phyloP scores from a whole-genome alignment of 2,797 vertebrate species.

The Pogonophryne albipinna region DNA sequence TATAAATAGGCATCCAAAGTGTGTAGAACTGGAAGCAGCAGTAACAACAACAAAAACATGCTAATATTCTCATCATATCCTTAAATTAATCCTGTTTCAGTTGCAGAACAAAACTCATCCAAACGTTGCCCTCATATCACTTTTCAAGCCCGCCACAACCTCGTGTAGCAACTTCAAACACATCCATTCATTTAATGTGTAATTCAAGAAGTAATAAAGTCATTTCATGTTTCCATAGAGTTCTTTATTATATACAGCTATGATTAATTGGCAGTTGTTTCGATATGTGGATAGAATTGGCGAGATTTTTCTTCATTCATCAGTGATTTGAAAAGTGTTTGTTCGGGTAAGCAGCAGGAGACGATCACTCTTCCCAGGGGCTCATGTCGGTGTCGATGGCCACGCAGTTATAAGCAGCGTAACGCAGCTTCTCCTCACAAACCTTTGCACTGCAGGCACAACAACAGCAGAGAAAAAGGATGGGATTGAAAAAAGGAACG shows the following conservation, averaged over 20 bases:
- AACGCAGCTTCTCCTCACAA: conserved; percentile 97
- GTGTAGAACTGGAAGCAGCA: too few relatives aligned
- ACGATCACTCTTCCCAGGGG: conserved; percentile 95
- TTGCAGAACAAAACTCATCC: neutral
- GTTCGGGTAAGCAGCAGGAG: conserved; percentile 67
- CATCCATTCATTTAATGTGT: neutral
- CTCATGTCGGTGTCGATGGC: conserved; percentile 99
- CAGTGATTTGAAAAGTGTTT: conserved; percentile 48
- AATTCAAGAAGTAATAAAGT: neutral
- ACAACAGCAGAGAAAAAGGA: neutral
- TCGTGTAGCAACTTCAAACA: neutral
- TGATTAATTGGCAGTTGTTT: conserved; percentile 66
- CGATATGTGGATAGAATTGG: conserved; percentile 54
- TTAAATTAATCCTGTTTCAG: neutral
- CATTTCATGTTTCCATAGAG: conserved; percentile 47
- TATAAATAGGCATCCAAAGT: too few relatives aligned
- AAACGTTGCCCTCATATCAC: neutral
- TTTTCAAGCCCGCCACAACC: neutral
- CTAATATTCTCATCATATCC: neutral
- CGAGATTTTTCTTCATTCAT: conserved; percentile 40
- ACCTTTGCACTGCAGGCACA: conserved; percentile 89
- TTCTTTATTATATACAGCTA: conserved; percentile 79
- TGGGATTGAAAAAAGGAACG: accelerated
- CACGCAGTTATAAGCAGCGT: conserved; percentile 98
- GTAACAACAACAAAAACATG: neutral